Conservation (phyloP, 2,797 vertebrate species). For the Danio tinwini region DNA sequence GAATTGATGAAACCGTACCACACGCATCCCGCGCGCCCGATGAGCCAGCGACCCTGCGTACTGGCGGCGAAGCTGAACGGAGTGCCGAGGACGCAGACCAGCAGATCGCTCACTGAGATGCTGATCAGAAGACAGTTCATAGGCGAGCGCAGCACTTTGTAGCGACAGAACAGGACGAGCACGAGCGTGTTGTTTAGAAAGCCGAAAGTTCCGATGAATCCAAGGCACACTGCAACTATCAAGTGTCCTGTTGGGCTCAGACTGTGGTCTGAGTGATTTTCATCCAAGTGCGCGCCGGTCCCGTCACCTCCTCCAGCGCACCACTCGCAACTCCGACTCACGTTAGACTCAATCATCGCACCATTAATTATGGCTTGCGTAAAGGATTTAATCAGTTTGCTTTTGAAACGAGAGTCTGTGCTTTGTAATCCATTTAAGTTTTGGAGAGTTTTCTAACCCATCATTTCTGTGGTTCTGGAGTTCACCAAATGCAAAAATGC, state of each 20-base stretch:
- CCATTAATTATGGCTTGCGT: constrained; percentile 33
- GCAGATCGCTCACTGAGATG: constrained; percentile 81
- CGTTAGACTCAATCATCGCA: constrained; percentile 77
- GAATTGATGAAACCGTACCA: constrained; percentile 86
- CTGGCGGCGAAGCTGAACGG: constrained; percentile 87
- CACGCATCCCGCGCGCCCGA: constrained; percentile 79
- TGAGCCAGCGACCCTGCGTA: constrained; percentile 82
- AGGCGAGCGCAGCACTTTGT: constrained; percentile 81
- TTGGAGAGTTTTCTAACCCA: constrained; percentile 26
- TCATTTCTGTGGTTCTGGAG: constrained; percentile 15
- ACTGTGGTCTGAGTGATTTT: constrained; percentile 48
- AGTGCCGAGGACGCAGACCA: constrained; percentile 81
- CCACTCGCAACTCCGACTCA: constrained; percentile 73
- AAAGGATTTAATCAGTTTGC: background rate
- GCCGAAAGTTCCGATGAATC: constrained; percentile 80
- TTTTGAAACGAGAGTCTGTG: constrained; percentile 1
- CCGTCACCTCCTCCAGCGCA: constrained; percentile 56
- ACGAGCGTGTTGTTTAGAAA: constrained; percentile 82
- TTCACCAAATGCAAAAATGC: constrained; percentile 21
- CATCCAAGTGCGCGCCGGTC: constrained; percentile 54
- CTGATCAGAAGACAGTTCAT: constrained; percentile 84
- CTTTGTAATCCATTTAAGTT: constrained; percentile 30
- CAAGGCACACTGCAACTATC: constrained; percentile 80
- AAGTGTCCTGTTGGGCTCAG: constrained; percentile 78
- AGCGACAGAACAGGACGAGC: constrained; percentile 79